Conservation (phyloP, 1,140 invertebrate species). For the Dinoponera quadriceps region DNA sequence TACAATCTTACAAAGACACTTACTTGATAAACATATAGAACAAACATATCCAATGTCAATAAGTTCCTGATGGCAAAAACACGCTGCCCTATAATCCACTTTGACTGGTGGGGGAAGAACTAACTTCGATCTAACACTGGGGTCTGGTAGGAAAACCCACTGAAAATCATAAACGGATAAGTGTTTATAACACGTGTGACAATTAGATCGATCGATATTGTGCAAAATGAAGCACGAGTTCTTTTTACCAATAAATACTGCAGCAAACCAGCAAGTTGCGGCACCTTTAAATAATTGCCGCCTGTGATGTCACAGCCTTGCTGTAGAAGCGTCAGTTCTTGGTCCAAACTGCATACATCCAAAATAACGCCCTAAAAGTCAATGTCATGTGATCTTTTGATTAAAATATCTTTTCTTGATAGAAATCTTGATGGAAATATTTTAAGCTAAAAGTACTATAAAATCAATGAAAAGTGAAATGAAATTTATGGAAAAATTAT, state of each 20-base stretch:
- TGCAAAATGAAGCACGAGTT: constrained; percentile 16
- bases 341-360: constrained; percentile 97
- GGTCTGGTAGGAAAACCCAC: constrained; percentile 97
- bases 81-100: constrained; percentile 98
- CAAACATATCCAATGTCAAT: constrained; percentile 99
- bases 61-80: constrained; percentile 98
- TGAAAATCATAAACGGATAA: constrained; percentile 82
- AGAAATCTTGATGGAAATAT: too few species aligned
- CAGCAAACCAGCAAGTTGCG: constrained; percentile 92
- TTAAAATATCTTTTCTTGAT: too few species aligned
- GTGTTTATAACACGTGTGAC: neutral
- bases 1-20: constrained; percentile 77
- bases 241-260: constrained; percentile 95
- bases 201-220: neutral
- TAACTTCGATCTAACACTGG: constrained; percentile 91
- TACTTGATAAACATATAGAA: constrained; percentile 98
- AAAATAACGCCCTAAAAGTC: constrained; percentile 92
- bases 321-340: constrained; percentile 95
- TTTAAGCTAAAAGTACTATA: too few species aligned
- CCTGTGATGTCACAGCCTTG: constrained; percentile 98
- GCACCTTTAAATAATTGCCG: constrained; percentile 94
- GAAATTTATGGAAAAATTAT: too few species aligned
- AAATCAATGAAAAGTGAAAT: too few species aligned
- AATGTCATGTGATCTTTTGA: too few species aligned
- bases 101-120: constrained; percentile 95